phyloP scores from a whole-genome alignment of 2,888 invertebrate species.

The Chironomus tentans region DNA sequence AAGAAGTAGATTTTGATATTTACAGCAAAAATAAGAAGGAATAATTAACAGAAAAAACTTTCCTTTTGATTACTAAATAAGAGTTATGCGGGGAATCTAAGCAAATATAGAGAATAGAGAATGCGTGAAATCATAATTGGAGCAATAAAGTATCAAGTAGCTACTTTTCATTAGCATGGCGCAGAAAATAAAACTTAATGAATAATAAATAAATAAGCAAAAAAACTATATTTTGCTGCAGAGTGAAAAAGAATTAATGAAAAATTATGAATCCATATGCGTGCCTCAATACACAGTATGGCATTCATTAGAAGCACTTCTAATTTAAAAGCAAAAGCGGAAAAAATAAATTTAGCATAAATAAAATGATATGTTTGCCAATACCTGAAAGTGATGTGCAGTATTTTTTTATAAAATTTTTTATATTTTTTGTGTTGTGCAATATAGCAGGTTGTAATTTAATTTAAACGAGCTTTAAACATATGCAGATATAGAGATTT shows the following conservation, averaged over 20 bases:
- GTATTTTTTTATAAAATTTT: neutral
- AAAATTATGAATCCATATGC: neutral
- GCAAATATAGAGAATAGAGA: neutral
- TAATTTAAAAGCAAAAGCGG: neutral
- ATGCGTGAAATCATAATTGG: neutral
- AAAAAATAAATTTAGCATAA: constrained; percentile 5
- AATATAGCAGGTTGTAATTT: neutral
- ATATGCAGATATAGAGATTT: constrained; percentile 1
- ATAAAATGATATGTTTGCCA: neutral
- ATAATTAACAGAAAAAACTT: too few species aligned
- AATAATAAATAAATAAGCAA: neutral
- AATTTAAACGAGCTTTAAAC: neutral
- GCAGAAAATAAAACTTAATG: neutral
- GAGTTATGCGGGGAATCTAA: neutral
- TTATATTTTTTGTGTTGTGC: neutral
- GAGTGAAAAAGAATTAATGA: neutral
- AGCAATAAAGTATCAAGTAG: neutral
- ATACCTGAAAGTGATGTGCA: constrained; percentile 3
- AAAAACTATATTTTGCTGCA: neutral
- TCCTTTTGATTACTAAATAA: neutral
- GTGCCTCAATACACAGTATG: neutral
- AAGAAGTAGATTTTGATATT: neutral
- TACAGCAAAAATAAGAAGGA: too few species aligned
- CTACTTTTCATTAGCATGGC: too few species aligned
- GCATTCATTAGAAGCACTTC: neutral